Conservation (phyloP, 2,113 vertebrate species). For the Cavia porcellus region DNA sequence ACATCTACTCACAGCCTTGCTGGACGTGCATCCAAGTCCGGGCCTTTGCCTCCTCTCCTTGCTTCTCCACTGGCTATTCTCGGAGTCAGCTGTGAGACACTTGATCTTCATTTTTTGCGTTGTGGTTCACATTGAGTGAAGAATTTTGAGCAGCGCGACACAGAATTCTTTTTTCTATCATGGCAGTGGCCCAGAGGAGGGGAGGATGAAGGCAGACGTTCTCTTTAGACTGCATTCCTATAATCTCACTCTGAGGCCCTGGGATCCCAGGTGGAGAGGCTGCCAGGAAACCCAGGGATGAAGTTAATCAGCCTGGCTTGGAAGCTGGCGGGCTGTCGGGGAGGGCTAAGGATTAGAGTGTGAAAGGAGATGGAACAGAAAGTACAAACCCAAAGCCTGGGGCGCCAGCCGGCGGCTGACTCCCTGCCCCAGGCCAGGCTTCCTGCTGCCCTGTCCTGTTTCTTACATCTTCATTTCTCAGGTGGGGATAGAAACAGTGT, state of each 20-base stretch:
- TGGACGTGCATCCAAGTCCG: background rate
- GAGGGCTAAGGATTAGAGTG: background rate
- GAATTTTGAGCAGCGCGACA: background rate
- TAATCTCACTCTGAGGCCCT: background rate
- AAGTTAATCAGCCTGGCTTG: background rate
- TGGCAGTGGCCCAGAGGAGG: background rate
- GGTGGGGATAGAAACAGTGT: background rate
- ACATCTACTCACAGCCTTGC: background rate
- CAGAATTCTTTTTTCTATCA: background rate
- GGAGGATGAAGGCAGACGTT: background rate
- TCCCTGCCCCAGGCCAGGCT: background rate
- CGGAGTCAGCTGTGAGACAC: background rate
- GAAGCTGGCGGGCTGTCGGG: background rate
- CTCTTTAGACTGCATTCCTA: background rate
- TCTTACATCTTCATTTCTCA: background rate
- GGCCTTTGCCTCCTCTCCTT: background rate
- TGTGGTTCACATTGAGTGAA: background rate
- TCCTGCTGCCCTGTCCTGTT: background rate
- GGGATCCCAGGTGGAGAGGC: too few relatives aligned
- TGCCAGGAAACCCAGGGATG: background rate
- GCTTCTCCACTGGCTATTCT: background rate
- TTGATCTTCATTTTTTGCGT: background rate
- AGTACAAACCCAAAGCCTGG: rapidly evolving
- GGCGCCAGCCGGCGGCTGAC: background rate
- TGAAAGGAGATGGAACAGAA: background rate